Conservation (phyloP, 2,113 vertebrate genomes). For the Agapornis roseicollis region DNA sequence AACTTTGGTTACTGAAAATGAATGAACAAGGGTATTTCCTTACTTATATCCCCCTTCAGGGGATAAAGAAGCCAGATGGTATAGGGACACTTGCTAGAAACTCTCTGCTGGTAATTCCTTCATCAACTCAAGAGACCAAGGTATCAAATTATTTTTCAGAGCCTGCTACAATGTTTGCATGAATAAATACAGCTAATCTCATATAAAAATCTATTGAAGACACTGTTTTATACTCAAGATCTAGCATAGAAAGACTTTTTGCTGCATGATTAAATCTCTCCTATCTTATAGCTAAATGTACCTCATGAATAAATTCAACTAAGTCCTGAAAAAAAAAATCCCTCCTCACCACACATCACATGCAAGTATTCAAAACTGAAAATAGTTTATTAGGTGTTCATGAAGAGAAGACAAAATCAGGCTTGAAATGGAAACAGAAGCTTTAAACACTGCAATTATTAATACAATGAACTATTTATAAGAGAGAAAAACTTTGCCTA, state of each 20-base stretch:
- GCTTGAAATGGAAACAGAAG: background rate
- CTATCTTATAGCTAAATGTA: background rate
- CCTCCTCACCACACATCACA: background rate
- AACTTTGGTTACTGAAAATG: background rate
- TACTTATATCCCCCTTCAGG: background rate
- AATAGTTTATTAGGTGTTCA: background rate
- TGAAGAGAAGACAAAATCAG: background rate
- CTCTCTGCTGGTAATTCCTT: background rate
- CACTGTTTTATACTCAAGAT: background rate
- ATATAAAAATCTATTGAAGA: background rate
- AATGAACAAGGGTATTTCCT: background rate
- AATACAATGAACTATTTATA: background rate
- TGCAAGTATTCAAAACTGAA: background rate
- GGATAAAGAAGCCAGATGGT: background rate
- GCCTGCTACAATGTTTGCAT: background rate
- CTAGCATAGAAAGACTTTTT: background rate
- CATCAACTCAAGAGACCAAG: background rate
- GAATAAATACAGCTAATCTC: background rate
- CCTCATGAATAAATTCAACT: background rate
- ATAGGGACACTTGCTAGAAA: background rate
- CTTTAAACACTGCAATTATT: background rate
- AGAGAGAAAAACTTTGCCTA: background rate
- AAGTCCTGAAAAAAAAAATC: background rate
- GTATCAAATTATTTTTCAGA: background rate
- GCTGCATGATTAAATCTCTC: background rate